Percentiles rank a stretch among this genome's conserved stretches.
Conservation (phyloP, 2,888 invertebrate genomes). For the Sphaerophoria rueppellii region DNA sequence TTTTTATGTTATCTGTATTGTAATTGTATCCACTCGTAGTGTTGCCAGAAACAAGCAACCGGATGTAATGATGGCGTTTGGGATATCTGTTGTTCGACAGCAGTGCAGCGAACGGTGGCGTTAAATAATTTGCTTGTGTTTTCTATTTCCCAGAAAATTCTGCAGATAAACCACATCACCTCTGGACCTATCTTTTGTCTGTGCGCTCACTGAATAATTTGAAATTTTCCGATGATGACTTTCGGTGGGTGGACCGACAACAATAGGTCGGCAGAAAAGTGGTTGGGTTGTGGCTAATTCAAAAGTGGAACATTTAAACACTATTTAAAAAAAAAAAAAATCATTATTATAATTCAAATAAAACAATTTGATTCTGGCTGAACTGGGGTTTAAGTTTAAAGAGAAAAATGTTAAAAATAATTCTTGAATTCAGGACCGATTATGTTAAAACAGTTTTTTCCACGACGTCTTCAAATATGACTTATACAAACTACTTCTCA, state of each 20-base stretch:
- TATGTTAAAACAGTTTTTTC: neutral
- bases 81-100: neutral
- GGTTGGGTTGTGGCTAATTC: constrained; percentile 18
- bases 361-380: constrained; percentile 29
- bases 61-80: constrained; percentile 18
- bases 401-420: no score
- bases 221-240: constrained; percentile 27
- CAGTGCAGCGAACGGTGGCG: no score
- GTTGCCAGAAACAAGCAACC: constrained; percentile 21
- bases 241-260: neutral
- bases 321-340: neutral
- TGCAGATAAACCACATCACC: neutral
- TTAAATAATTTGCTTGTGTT: constrained; percentile 7
- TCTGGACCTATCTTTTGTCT: neutral
- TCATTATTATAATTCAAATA: constrained; percentile 21
- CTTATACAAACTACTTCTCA: constrained; percentile 1
- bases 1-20: constrained; percentile 32
- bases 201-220: constrained; percentile 11
- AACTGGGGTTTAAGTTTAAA: no score
- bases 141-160: neutral
- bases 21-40: neutral
- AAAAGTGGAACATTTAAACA: neutral
- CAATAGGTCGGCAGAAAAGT: constrained; percentile 1
- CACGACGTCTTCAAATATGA: constrained; percentile 18
- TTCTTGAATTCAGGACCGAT: no score